Evolutionary conservation across 2,113 vertebrate genomes (phyloP), one percentile per base, ranked within the genome.

Genomic region (Myanophis thanlyinensis): DNA sequence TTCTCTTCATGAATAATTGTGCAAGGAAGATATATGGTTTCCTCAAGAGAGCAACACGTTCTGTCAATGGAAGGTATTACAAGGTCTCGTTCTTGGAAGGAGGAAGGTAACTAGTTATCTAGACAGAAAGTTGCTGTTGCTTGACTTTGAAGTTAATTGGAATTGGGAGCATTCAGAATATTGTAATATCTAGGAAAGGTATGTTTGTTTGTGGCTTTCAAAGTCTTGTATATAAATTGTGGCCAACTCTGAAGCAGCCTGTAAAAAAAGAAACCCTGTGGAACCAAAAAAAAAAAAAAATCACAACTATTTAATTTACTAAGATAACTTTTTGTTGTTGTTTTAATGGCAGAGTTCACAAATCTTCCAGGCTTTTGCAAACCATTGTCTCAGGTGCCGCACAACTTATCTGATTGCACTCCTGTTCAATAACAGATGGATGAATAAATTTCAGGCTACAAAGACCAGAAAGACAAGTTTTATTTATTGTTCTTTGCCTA

Each of bases 81-180:
- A 59, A 18, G n/a, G 85, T 51, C n/a, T 89, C 59, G 52, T 89
- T 92, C 73, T 62, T n/a, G 90, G 12, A 84, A 62, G 88, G 46
- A 44, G 49, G 9, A 73, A 62, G 46, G 23, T 62, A 54, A 9
- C 53, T 15, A 59, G 52, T 44, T 56, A 93, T 46, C 92, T 23
- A 51, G 49, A 44, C 23, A 2, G 44, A 18, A 85, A 56, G 73
- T 49, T 88, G 84, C 22, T 53, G 10, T 86, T 62, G 85, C 85
- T 48, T 59, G 51, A 3, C 92, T 89, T 93, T 56, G 88, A 89
- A 92, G 86, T 88, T 88, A 92, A 80, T 92, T 88, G 87, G 91
- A 53, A 88, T 56, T 48, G 62, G 91, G 91, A 85, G 25, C 27
- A 62, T 89, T 85, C 40, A 48, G 53, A 86, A 44, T 25, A 49